Conservation (phyloP, 2,113 vertebrate genomes). For the Astur gentilis region DNA sequence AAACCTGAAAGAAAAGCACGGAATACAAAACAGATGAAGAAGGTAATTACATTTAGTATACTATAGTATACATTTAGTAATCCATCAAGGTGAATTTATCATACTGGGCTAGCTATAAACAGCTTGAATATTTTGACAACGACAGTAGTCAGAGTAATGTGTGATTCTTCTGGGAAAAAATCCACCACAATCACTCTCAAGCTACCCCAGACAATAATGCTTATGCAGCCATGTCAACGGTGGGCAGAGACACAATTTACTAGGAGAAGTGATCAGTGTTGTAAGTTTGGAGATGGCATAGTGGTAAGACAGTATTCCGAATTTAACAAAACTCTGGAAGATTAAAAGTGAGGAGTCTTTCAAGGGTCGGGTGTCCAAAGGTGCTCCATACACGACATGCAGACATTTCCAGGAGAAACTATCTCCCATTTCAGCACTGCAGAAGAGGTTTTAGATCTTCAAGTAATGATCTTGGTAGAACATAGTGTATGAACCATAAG, state of each 20-base stretch:
- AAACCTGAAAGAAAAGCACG: not conserved
- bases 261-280: not conserved
- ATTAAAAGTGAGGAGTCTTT: not conserved
- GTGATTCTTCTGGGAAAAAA: not conserved
- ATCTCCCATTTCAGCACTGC: no score
- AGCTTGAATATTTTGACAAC: not conserved
- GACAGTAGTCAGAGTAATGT: not conserved
- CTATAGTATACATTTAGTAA: not conserved
- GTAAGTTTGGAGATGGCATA: not conserved
- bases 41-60: not conserved
- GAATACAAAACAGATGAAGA: not conserved
- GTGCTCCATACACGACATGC: not conserved
- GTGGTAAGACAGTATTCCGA: not conserved
- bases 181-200: not conserved
- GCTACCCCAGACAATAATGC: not conserved
- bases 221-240: not conserved
- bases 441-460: not conserved
- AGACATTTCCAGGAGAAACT: not conserved
- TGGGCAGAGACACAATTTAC: not conserved
- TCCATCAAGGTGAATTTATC: not conserved
- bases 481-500: not conserved
- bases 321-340: no score
- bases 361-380: not conserved
- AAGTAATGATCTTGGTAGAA: not conserved
- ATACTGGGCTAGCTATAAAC: not conserved